Evolutionary conservation across 2,888 invertebrate species (phyloP).

Genomic region (Cheilosia variabilis): DNA sequence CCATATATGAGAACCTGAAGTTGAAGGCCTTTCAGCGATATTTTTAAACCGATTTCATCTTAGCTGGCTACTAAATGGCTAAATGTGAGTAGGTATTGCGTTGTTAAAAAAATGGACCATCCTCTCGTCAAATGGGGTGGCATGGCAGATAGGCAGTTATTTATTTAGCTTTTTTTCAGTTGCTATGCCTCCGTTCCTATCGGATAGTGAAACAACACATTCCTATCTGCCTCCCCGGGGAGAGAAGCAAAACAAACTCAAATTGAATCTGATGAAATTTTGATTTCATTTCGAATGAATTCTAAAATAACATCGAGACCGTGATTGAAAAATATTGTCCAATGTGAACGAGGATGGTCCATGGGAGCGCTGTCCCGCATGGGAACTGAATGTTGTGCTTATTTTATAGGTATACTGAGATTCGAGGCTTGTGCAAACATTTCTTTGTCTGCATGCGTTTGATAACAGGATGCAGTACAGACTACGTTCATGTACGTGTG

Average conservation of each 20-base stretch:
- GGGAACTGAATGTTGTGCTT: constrained; percentile 58
- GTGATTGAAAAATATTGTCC: constrained; percentile 76
- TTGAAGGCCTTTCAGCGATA: constrained; percentile 35
- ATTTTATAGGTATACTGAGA: constrained; percentile 57
- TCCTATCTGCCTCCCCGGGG: constrained; percentile 23
- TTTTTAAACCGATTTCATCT: constrained; percentile 55
- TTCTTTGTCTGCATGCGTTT: constrained; percentile 61
- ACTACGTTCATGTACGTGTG: neutral
- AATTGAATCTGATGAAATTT: constrained; percentile 75
- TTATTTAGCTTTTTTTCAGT: constrained; percentile 34
- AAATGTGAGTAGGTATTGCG: constrained; percentile 23
- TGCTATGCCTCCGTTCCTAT: constrained; percentile 18
- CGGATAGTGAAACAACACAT: constrained; percentile 64
- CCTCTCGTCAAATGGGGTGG: constrained; percentile 62
- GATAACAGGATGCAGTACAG: constrained; percentile 41
- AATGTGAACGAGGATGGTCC: constrained; percentile 9
- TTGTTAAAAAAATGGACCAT: constrained; percentile 18
- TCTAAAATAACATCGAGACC: constrained; percentile 74
- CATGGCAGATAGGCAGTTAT: constrained; percentile 50
- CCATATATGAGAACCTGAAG: neutral
- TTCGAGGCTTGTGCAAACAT: constrained; percentile 56
- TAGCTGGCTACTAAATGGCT: constrained; percentile 49
- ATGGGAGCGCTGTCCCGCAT: constrained; percentile 3
- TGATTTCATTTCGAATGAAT: constrained; percentile 75
- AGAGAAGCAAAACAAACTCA: constrained; percentile 69